These are phyloP conservation scores for Phoenicopterus ruber DNA, from an alignment of 2,113 vertebrate species.

Conservation along the genomic window DNA sequence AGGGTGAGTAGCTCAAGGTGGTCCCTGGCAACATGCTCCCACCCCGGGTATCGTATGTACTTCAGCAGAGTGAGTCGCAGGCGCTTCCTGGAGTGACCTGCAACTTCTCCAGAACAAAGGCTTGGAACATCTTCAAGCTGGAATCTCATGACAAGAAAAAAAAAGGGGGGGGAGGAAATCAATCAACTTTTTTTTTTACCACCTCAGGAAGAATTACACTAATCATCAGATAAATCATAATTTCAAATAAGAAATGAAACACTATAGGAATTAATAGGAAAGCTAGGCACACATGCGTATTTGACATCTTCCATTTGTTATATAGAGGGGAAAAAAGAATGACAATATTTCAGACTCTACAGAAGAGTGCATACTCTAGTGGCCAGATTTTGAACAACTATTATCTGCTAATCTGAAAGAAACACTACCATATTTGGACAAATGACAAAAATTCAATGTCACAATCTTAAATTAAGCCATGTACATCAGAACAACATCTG, in stretches of 20 bases:
- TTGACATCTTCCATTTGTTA: neutral
- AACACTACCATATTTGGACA: neutral
- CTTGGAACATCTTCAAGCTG: neutral
- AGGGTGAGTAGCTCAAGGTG: neutral
- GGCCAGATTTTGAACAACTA: neutral
- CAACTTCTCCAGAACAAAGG: neutral
- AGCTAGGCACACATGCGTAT: accelerated
- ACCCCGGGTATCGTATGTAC: accelerated
- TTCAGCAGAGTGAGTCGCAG: neutral
- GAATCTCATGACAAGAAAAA: neutral
- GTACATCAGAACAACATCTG: neutral
- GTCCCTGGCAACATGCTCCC: neutral
- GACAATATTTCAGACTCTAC: neutral
- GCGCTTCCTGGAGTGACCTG: neutral
- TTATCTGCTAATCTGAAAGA: neutral
- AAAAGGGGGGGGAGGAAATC: neutral
- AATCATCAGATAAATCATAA: neutral
- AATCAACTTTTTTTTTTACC: neutral
- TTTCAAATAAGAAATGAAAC: neutral
- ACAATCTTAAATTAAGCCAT: neutral
- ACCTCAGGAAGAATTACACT: neutral
- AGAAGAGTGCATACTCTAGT: neutral
- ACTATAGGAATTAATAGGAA: neutral
- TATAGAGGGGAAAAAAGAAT: neutral
- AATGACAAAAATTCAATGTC: neutral